Evolutionary conservation across 2,797 vertebrate species (phyloP).

Genomic region (Gorsachius magnificus): DNA sequence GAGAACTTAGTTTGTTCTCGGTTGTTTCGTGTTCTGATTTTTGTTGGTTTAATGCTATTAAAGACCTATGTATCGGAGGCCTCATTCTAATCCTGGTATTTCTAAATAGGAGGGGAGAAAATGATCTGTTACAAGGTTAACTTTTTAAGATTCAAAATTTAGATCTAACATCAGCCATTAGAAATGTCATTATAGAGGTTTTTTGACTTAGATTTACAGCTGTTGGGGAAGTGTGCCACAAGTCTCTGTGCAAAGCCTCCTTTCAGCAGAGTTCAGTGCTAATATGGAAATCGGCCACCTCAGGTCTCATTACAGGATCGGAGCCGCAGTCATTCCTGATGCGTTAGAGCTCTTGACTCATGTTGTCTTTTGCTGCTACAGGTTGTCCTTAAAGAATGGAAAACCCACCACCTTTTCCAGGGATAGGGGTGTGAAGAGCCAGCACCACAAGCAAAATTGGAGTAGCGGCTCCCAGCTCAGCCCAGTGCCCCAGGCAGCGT

Average conservation of each 20-base stretch:
- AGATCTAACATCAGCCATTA: neutral
- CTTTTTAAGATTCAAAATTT: neutral
- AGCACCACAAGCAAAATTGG: neutral
- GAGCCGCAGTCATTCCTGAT: neutral
- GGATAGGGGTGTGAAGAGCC: neutral
- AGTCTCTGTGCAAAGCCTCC: neutral
- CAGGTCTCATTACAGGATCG: neutral
- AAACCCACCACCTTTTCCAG: neutral
- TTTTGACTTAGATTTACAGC: neutral
- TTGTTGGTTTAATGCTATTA: neutral
- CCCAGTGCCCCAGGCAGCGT: neutral
- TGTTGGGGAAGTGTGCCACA: neutral
- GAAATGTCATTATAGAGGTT: neutral
- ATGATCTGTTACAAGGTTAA: neutral
- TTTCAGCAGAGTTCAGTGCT: neutral
- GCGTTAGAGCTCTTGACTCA: neutral
- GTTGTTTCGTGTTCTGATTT: neutral
- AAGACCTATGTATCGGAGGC: neutral
- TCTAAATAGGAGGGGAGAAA: neutral
- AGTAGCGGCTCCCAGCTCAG: neutral
- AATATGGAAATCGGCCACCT: neutral
- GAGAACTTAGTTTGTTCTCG: neutral
- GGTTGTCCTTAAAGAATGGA: neutral
- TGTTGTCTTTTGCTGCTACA: neutral
- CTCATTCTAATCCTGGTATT: neutral